Conservation (phyloP, 2,797 vertebrate genomes). For the Mus spretus region DNA sequence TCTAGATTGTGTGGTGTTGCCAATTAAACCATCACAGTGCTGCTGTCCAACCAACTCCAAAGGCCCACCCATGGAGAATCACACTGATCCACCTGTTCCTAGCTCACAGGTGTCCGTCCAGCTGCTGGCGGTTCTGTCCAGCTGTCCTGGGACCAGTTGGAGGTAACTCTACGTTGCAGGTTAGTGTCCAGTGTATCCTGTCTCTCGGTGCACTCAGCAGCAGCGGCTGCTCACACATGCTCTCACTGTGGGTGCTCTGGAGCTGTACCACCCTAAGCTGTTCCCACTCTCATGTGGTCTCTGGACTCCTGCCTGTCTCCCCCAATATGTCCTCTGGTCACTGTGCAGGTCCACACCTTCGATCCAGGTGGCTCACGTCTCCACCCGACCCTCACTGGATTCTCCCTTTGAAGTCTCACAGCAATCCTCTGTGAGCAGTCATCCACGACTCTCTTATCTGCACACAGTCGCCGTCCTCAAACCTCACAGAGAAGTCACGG, state of each 20-base stretch:
- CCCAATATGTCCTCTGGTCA: not conserved
- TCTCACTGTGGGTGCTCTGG: not conserved
- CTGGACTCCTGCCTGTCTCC: not conserved
- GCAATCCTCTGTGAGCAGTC: not conserved
- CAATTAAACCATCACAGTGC: not conserved
- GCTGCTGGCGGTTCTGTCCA: not conserved
- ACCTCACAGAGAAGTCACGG: not conserved
- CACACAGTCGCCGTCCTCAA: not conserved
- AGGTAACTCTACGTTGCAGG: not conserved
- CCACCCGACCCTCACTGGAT: not conserved
- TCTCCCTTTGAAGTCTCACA: not conserved
- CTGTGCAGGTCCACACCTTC: not conserved
- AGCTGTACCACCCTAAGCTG: not conserved
- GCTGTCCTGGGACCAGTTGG: not conserved
- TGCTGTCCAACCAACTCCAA: not conserved
- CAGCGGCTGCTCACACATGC: not conserved
- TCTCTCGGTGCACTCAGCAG: not conserved
- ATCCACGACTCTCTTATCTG: not conserved
- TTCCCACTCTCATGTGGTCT: not conserved
- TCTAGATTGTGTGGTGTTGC: not conserved
- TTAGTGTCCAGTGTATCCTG: not conserved
- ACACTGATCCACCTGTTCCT: not conserved
- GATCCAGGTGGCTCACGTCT: not conserved
- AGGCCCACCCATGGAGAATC: not conserved
- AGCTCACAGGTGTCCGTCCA: not conserved